A percentile compares a stretch with the other conserved stretches of the same genome.
phyloP scores from a whole-genome alignment of 1,140 invertebrate genomes.

The Zaprionus taronus region DNA sequence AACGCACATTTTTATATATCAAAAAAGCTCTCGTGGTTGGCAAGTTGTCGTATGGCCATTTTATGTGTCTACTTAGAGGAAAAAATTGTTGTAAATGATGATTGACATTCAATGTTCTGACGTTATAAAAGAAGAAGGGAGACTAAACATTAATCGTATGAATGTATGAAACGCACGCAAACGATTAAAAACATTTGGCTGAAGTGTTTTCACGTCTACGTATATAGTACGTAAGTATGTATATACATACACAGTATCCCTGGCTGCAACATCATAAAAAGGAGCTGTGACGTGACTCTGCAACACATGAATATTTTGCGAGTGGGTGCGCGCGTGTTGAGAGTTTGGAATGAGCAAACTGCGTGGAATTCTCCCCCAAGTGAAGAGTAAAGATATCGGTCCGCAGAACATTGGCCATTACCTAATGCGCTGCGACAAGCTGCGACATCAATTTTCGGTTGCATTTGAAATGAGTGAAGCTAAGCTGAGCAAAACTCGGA shows the following conservation, averaged over 20 bases:
- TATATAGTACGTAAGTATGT: not conserved
- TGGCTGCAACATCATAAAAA: constrained; percentile 42
- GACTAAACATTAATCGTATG: constrained; percentile 51
- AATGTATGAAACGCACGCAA: constrained; percentile 37
- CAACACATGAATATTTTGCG: constrained; percentile 36
- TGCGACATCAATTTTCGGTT: constrained; percentile 76
- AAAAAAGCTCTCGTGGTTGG: not conserved
- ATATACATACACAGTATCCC: constrained; percentile 14
- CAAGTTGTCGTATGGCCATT: constrained; percentile 5
- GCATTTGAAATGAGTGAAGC: constrained; percentile 70
- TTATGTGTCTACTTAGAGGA: constrained; percentile 44
- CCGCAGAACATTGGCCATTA: constrained; percentile 56
- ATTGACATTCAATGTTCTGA: constrained; percentile 64
- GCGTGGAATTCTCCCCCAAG: constrained; percentile 10
- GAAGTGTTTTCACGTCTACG: constrained; percentile 14
- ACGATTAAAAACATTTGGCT: constrained; percentile 60
- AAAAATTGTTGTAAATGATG: constrained; percentile 67
- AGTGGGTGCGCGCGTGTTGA: constrained; percentile 41
- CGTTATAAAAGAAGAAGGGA: constrained; percentile 18
- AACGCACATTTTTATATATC: not conserved
- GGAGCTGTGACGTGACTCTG: constrained; percentile 38
- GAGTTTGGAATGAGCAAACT: constrained; percentile 36
- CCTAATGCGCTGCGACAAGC: constrained; percentile 61
- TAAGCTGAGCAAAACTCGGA: constrained; percentile 28
- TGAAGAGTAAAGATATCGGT: constrained; percentile 14